Conservation (phyloP, 2,888 invertebrate genomes). For the Oscheius myriophilus region DNA sequence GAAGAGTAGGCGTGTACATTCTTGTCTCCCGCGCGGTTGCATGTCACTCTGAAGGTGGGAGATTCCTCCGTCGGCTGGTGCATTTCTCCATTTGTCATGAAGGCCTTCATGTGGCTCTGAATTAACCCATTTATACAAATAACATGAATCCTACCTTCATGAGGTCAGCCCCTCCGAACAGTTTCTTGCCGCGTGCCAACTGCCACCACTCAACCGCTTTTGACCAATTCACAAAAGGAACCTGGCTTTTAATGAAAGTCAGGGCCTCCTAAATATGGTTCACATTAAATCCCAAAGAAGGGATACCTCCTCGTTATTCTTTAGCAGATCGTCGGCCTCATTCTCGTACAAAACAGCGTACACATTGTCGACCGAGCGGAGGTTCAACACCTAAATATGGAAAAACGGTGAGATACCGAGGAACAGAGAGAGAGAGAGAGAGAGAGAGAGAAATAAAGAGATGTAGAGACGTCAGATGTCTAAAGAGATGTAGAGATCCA, state of each 20-base stretch:
- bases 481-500: too few relatives aligned
- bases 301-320: conserved; percentile 32
- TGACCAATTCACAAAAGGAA: conserved; percentile 38
- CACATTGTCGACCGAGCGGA: conserved; percentile 49
- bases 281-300: neutral
- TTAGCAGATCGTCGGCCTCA: conserved; percentile 25
- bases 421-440: too few relatives aligned
- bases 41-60: conserved; percentile 73
- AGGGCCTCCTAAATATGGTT: conserved; percentile 26
- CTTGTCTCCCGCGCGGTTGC: conserved; percentile 74
- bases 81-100: conserved; percentile 5
- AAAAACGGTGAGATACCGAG: too few relatives aligned
- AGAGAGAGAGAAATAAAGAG: too few relatives aligned
- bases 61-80: conserved; percentile 28
- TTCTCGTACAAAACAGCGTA: conserved; percentile 40
- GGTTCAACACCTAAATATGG: conserved; percentile 22
- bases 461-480: too few relatives aligned
- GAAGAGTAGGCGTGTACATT: conserved; percentile 75
- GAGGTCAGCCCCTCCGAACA: conserved; percentile 25
- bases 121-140: neutral
- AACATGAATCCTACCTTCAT: conserved; percentile 5
- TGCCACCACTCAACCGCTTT: conserved; percentile 38
- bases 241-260: conserved; percentile 25
- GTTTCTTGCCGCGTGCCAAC: conserved; percentile 7
- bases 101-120: conserved; percentile 12